These are phyloP conservation scores for Lepus europaeus DNA, from an alignment of 2,113 vertebrate species.

Conservation along the genomic window DNA sequence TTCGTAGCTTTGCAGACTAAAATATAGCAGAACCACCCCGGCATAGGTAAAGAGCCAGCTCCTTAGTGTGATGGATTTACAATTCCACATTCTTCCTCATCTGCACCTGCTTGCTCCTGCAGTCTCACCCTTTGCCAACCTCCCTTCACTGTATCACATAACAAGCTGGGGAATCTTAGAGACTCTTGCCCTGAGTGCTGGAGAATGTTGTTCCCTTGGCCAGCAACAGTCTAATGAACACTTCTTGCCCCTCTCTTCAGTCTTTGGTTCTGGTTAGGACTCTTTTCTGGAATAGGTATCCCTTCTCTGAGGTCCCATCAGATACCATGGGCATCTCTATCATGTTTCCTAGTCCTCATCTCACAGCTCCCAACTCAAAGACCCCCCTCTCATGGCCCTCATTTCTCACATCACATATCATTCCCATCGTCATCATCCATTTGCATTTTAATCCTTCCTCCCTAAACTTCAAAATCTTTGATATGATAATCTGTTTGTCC, in stretches of 20 bases:
- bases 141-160: not conserved
- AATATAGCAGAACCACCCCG: rapidly evolving
- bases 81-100: not conserved
- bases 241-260: not conserved
- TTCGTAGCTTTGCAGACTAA: not conserved
- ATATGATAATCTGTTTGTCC: not conserved
- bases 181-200: not conserved
- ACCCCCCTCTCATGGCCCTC: not conserved
- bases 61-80: too few relatives aligned
- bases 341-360: too few relatives aligned
- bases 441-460: not conserved
- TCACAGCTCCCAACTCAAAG: not conserved
- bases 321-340: too few relatives aligned
- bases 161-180: not conserved
- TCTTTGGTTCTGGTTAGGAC: too few relatives aligned
- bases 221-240: not conserved
- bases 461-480: not conserved
- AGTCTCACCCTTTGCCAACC: too few relatives aligned
- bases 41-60: not conserved
- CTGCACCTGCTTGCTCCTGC: too few relatives aligned
- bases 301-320: too few relatives aligned
- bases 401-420: too few relatives aligned
- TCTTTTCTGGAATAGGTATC: not conserved
- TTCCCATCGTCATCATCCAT: rapidly evolving
- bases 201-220: not conserved